Evolutionary conservation across 2,888 invertebrate genomes (phyloP).

Genomic region (Plemyria rubiginata): DNA sequence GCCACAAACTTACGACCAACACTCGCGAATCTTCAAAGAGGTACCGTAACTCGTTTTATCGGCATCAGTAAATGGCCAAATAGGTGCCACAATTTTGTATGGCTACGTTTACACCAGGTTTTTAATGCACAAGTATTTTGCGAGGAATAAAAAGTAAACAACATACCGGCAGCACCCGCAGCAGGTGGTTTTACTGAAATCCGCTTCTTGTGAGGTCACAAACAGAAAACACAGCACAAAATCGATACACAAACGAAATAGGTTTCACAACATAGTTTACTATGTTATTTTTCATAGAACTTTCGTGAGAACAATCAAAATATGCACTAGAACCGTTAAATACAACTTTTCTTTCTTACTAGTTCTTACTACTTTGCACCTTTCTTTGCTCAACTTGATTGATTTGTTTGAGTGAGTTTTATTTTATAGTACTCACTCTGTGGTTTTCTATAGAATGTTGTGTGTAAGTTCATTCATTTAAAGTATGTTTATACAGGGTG

Average conservation of each 20-base stretch:
- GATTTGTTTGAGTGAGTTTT: no score
- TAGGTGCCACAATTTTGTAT: constrained; percentile 28
- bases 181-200: constrained; percentile 60
- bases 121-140: constrained; percentile 23
- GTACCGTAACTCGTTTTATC: constrained; percentile 21
- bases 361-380: no score
- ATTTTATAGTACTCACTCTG: no score
- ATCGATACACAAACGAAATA: constrained; percentile 40
- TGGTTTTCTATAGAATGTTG: no score
- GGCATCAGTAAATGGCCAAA: constrained; percentile 32
- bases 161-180: constrained; percentile 78
- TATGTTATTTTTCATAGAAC: constrained; percentile 30
- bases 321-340: background rate
- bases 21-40: constrained; percentile 20
- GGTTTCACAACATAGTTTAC: constrained; percentile 34
- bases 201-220: constrained; percentile 43
- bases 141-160: constrained; percentile 30
- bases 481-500: no score
- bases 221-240: constrained; percentile 48
- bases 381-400: no score
- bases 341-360: no score
- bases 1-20: background rate
- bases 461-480: no score
- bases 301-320: background rate
- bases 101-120: constrained; percentile 16